phyloP scores from a whole-genome alignment of 2,888 invertebrate species.

The Oasisia sp. region DNA sequence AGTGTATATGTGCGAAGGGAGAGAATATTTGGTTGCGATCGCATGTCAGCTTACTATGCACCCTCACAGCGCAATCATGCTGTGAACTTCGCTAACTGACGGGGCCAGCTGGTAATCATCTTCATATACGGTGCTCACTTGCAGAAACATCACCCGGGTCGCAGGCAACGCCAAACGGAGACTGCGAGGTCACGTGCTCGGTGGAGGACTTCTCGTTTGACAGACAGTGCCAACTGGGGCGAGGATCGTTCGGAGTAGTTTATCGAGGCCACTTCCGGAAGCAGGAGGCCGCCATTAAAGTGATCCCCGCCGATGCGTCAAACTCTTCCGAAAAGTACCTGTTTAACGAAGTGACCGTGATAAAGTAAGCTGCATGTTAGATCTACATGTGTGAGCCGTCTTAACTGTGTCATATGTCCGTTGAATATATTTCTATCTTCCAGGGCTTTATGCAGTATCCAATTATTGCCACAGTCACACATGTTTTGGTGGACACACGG shows the following conservation, averaged over 20 bases:
- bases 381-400: too few species aligned
- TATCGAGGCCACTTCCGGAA: not conserved
- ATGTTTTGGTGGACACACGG: too few species aligned
- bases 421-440: not conserved
- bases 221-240: not conserved
- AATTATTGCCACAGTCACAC: too few species aligned
- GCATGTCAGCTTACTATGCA: not conserved
- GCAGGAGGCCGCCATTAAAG: not conserved
- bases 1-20: not conserved
- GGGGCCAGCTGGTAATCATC: not conserved
- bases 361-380: not conserved
- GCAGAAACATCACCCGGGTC: not conserved
- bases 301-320: not conserved
- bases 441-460: too few species aligned
- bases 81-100: not conserved
- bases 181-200: not conserved
- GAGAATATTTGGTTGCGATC: not conserved
- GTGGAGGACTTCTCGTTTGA: not conserved
- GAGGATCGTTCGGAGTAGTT: not conserved
- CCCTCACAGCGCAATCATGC: not conserved
- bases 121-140: not conserved
- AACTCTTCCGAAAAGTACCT: not conserved
- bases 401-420: not conserved
- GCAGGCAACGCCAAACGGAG: not conserved
- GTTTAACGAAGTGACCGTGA: not conserved